Evolutionary conservation across 2,888 invertebrate species (phyloP).

Genomic region (Heliconius charithonia): DNA sequence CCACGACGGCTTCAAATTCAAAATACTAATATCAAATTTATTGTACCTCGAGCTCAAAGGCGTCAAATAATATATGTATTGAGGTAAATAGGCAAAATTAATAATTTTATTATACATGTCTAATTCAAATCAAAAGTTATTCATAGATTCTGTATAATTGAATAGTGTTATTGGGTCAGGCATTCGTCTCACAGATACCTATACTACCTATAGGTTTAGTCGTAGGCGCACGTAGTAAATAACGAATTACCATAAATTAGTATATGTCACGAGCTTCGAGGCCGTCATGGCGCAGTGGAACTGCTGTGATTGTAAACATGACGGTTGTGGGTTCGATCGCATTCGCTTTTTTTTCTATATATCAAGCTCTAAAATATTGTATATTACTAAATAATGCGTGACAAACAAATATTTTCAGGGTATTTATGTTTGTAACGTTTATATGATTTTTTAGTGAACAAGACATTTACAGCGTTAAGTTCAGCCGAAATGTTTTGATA

Average conservation of each 20-base stretch:
- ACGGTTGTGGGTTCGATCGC: not conserved
- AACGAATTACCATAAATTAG: constrained; percentile 18
- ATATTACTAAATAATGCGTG: too few species aligned
- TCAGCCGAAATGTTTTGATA: too few species aligned
- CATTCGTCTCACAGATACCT: constrained; percentile 5
- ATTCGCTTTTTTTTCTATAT: not conserved
- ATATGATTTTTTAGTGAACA: too few species aligned
- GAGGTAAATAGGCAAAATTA: constrained; percentile 12
- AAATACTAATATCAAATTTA: constrained; percentile 5
- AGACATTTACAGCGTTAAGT: too few species aligned
- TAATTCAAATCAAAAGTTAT: constrained; percentile 7
- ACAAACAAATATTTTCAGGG: too few species aligned
- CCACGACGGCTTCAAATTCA: not conserved
- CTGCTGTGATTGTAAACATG: not conserved
- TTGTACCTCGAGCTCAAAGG: not conserved
- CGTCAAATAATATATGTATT: constrained; percentile 12
- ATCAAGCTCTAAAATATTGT: too few species aligned
- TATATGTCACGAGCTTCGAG: not conserved
- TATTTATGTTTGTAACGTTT: too few species aligned
- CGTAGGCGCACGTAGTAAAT: constrained; percentile 19
- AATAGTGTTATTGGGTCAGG: constrained; percentile 18
- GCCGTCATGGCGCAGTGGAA: too few species aligned
- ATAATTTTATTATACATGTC: constrained; percentile 11
- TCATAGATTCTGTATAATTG: constrained; percentile 19
- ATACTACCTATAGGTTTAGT: not conserved